Evolutionary conservation across 2,113 vertebrate species (phyloP).

Genomic region (Mirounga angustirostris): DNA sequence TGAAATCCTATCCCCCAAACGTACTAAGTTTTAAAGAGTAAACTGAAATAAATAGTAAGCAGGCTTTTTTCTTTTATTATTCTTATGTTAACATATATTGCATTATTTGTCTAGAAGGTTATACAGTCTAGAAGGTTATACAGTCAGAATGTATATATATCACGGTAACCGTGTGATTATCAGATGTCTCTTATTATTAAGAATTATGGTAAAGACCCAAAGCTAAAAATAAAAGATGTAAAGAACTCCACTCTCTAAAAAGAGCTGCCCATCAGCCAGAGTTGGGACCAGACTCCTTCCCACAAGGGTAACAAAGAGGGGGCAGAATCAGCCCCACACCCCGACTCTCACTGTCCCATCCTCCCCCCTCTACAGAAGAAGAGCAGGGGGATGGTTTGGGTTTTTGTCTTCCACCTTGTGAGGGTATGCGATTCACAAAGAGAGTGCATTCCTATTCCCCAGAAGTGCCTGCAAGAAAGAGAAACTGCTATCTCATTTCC

Average conservation of each 20-base stretch:
- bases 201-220: background rate
- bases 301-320: background rate
- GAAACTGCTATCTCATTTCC: background rate
- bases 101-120: too few relatives aligned
- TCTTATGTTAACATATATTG: too few relatives aligned
- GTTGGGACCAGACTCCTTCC: background rate
- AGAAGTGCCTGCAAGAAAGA: background rate
- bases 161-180: background rate
- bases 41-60: background rate
- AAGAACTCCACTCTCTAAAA: background rate
- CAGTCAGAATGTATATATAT: background rate
- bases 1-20: background rate
- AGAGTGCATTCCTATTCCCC: background rate
- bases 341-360: background rate
- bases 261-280: background rate
- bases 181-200: background rate
- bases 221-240: background rate
- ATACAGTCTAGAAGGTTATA: background rate
- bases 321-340: background rate
- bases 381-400: background rate
- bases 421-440: background rate
- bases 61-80: background rate
- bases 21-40: background rate
- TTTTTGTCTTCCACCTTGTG: background rate
- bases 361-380: background rate